Conservation (phyloP, 2,113 vertebrate genomes). For the Daubentonia madagascariensis region DNA sequence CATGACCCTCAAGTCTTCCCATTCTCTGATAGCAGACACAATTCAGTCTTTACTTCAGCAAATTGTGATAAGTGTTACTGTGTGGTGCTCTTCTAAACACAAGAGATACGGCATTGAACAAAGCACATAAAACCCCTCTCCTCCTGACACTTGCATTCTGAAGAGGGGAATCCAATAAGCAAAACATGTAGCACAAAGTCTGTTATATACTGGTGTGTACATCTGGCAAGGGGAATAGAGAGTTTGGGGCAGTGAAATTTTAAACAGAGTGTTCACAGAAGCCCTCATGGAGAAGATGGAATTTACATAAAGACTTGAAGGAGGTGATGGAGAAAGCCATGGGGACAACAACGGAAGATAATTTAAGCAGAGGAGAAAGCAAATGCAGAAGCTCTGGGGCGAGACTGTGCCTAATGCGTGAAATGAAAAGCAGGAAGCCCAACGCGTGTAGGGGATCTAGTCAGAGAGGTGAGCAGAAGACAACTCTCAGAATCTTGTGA, state of each 20-base stretch:
- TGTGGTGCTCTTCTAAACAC: not conserved
- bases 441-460: too few relatives aligned
- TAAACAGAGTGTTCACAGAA: not conserved
- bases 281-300: not conserved
- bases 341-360: not conserved
- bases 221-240: accelerated
- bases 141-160: not conserved
- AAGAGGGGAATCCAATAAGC: not conserved
- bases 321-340: not conserved
- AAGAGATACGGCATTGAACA: not conserved
- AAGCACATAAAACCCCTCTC: not conserved
- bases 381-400: not conserved
- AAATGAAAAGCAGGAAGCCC: not conserved
- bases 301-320: not conserved
- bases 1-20: not conserved
- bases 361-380: not conserved
- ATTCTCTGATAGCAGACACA: not conserved
- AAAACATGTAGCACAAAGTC: not conserved
- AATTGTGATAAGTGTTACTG: not conserved
- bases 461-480: not conserved
- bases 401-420: not conserved
- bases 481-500: not conserved
- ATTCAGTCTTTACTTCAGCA: not conserved
- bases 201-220: not conserved
- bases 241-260: not conserved